These are phyloP conservation scores for Ferdinandea cuprea DNA, from an alignment of 2,888 invertebrate genomes.

Conservation along the genomic window DNA sequence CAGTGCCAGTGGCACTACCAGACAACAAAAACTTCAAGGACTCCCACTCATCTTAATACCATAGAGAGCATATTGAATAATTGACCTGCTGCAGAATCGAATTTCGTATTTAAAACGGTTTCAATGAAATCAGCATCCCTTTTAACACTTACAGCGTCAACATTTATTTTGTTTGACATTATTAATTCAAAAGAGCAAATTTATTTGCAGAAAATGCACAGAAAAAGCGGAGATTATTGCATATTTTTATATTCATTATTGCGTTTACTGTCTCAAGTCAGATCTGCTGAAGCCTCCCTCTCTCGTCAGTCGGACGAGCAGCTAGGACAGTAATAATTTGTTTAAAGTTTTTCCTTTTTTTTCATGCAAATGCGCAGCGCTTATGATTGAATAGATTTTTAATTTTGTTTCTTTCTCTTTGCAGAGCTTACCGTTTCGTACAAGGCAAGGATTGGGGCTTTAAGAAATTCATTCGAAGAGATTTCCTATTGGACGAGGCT, in stretches of 20 bases:
- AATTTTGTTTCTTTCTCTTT: slow-evolving; percentile 41
- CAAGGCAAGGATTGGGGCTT: slow-evolving; percentile 99
- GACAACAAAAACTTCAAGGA: slow-evolving; percentile 52
- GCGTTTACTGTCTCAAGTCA: slow-evolving; percentile 26
- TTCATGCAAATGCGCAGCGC: slow-evolving; percentile 32
- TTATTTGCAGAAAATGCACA: slow-evolving; percentile 4
- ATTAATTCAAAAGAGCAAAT: slow-evolving; percentile 47
- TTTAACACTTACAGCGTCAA: neutral
- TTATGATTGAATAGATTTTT: slow-evolving; percentile 60
- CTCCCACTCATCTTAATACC: slow-evolving; percentile 54
- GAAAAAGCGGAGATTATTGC: slow-evolving; percentile 46
- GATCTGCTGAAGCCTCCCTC: neutral
- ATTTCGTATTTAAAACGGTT: slow-evolving; percentile 31
- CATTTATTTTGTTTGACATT: neutral
- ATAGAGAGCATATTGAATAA: slow-evolving; percentile 22
- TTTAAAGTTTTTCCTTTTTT: neutral
- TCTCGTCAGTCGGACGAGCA: slow-evolving; percentile 1
- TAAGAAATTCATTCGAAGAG: slow-evolving; percentile 99
- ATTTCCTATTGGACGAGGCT: slow-evolving; percentile 99
- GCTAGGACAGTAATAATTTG: neutral
- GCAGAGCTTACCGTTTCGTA: slow-evolving; percentile 98
- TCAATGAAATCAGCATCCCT: slow-evolving; percentile 11
- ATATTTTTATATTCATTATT: slow-evolving; percentile 65
- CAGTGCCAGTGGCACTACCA: neutral
- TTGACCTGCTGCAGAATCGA: slow-evolving; percentile 40